Percentiles rank a stretch among this genome's conserved stretches.
Evolutionary conservation across 2,797 vertebrate species (phyloP).

Genomic region (Triplophysa yarkandensis): DNA sequence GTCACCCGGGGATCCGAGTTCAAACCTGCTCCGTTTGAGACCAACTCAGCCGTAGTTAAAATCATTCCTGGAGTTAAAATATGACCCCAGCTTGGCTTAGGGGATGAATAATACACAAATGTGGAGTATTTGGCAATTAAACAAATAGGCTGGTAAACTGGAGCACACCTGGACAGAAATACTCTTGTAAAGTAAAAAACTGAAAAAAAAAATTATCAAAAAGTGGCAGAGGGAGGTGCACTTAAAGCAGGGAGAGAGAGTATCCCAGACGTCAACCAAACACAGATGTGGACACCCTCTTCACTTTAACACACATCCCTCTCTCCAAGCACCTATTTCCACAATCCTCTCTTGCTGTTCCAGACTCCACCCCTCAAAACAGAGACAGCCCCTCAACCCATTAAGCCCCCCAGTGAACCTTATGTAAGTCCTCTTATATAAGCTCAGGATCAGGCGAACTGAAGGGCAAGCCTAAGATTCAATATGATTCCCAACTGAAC

Average conservation of each 20-base stretch:
- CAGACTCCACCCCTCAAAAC: constrained; percentile 30
- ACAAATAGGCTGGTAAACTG: constrained; percentile 7
- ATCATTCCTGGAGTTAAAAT: constrained; percentile 20
- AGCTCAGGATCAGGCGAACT: constrained; percentile 59
- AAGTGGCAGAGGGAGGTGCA: constrained; percentile 24
- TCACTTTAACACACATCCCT: constrained; percentile 64
- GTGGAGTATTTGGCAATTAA: constrained; percentile 5
- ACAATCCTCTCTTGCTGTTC: constrained; percentile 69
- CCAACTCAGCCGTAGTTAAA: constrained; percentile 6
- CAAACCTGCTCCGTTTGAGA: constrained; percentile 49
- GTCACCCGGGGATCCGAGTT: constrained; percentile 44
- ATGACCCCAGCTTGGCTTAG: constrained; percentile 1
- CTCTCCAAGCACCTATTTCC: constrained; percentile 66
- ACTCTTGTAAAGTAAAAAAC: background rate
- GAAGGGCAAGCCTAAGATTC: constrained; percentile 56
- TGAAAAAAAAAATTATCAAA: background rate
- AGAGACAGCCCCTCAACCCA: constrained; percentile 20
- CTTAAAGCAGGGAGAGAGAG: background rate
- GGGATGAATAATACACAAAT: constrained; percentile 41
- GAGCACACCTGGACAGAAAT: constrained; percentile 31
- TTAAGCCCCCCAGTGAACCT: constrained; percentile 59
- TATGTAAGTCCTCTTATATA: constrained; percentile 73
- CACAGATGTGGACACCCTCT: constrained; percentile 44
- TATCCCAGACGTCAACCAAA: constrained; percentile 37
- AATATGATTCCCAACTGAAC: constrained; percentile 9